Conservation (phyloP, 1,140 invertebrate genomes). For the Chironomus striatipennis region DNA sequence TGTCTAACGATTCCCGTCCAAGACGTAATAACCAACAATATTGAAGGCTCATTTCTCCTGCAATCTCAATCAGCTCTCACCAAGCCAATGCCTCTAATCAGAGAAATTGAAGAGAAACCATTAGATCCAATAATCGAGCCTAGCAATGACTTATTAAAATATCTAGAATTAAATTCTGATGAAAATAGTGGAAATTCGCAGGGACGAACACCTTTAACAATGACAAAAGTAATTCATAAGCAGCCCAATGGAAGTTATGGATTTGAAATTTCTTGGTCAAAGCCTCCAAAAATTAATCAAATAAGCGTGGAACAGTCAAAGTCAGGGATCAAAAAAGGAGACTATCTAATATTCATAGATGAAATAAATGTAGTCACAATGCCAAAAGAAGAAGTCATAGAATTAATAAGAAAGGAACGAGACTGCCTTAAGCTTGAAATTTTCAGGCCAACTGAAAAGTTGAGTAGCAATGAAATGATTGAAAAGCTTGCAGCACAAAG, state of each 20-base stretch:
- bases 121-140: background rate
- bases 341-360: conserved; percentile 80
- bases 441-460: conserved; percentile 46
- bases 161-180: background rate
- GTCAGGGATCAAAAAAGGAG: conserved; percentile 68
- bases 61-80: conserved; percentile 38
- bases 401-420: conserved; percentile 53
- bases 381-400: conserved; percentile 63
- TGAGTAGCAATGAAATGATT: background rate
- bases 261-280: conserved; percentile 83
- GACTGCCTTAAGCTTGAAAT: conserved; percentile 59
- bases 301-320: conserved; percentile 61
- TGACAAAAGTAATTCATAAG: conserved; percentile 54
- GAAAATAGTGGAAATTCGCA: background rate
- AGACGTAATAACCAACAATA: conserved; percentile 51
- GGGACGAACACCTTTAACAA: conserved; percentile 75
- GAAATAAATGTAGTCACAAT: conserved; percentile 75
- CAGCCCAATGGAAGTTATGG: conserved; percentile 58
- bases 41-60: conserved; percentile 46
- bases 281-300: conserved; percentile 78
- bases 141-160: background rate
- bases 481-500: background rate
- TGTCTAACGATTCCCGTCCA: conserved; percentile 66
- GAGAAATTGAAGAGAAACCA: background rate
- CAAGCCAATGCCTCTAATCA: conserved; percentile 28